These are phyloP conservation scores for Rhodinocichla rosea DNA, from an alignment of 2,113 vertebrate species.

Conservation along the genomic window DNA sequence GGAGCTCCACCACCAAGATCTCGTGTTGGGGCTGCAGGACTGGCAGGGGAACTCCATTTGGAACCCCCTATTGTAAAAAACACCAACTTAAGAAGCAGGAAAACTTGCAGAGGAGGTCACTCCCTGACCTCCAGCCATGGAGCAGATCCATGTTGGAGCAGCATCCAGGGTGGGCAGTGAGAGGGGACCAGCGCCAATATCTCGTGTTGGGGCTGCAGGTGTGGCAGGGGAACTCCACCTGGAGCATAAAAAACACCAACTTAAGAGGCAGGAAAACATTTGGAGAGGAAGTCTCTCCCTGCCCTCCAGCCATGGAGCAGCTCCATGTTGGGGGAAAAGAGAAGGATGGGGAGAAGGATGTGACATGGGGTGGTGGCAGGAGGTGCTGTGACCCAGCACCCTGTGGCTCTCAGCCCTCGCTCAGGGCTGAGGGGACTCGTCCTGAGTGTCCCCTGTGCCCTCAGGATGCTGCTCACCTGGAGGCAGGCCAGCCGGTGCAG, in stretches of 20 bases:
- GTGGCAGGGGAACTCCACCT: background rate
- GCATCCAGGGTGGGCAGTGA: no score
- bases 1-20: no score
- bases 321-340: fast-evolving
- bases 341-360: background rate
- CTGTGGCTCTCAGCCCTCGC: background rate
- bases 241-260: background rate
- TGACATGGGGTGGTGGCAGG: background rate
- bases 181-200: no score
- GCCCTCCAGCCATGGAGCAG: background rate
- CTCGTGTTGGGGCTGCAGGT: background rate
- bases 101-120: background rate
- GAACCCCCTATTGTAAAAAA: background rate
- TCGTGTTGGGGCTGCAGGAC: background rate
- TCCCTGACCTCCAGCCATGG: background rate
- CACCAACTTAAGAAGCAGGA: fast-evolving
- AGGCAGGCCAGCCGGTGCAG: constrained; percentile 84
- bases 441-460: background rate
- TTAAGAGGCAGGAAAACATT: fast-evolving
- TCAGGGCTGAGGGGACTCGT: background rate
- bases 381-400: background rate
- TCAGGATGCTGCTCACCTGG: constrained; percentile 89
- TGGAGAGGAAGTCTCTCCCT: background rate
- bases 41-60: background rate
- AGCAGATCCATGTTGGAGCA: fast-evolving